Evolutionary conservation across 2,113 vertebrate species (phyloP).

Genomic region (Mastomys natalensis): DNA sequence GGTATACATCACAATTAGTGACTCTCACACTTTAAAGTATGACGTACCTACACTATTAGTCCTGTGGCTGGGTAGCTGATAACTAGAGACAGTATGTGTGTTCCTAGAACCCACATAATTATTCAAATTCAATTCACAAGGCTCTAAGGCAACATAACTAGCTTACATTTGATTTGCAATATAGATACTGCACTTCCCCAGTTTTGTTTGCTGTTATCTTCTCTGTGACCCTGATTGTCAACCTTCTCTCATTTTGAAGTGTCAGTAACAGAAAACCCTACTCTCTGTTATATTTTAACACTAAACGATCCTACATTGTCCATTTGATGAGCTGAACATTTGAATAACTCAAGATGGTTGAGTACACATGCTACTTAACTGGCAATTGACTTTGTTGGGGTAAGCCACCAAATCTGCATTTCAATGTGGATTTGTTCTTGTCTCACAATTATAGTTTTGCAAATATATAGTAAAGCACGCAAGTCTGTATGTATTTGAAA

Average conservation of each 20-base stretch:
- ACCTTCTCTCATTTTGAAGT: background rate
- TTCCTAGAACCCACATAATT: background rate
- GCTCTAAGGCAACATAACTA: background rate
- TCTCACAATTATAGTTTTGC: conserved; percentile 18
- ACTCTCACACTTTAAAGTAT: background rate
- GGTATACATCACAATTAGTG: background rate
- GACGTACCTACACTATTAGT: background rate
- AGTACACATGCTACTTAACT: background rate
- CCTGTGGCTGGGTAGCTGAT: background rate
- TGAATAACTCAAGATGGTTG: conserved; percentile 30
- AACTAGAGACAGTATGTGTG: background rate
- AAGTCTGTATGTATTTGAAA: conserved; percentile 10
- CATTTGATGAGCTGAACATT: conserved; percentile 18
- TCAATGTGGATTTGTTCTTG: conserved; percentile 19
- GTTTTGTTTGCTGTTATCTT: background rate
- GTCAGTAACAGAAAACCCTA: background rate
- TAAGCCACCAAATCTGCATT: conserved; percentile 1
- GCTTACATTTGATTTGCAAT: background rate
- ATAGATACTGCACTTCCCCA: accelerated
- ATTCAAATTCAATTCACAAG: background rate
- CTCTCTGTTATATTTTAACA: background rate
- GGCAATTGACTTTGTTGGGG: background rate
- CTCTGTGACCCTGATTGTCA: background rate
- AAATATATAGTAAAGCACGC: conserved; percentile 15
- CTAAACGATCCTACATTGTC: background rate